phyloP scores from a whole-genome alignment of 2,113 vertebrate genomes.

The Microtus ochrogaster region DNA sequence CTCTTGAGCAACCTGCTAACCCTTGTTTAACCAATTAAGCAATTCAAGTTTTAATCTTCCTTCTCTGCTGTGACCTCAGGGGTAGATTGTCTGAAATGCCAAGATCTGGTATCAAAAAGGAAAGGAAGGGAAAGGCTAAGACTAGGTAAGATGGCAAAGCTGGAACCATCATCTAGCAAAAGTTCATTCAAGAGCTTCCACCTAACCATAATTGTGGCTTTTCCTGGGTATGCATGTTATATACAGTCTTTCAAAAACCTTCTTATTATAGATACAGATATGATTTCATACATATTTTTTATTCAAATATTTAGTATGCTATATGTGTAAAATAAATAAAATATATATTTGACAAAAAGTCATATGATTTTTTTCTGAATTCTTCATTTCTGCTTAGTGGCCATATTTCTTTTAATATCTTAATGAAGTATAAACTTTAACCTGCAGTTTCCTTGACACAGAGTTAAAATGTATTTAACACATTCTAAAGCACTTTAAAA shows the following conservation, averaged over 20 bases:
- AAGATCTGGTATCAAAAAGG: background rate
- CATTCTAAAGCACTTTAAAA: background rate
- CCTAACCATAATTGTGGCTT: background rate
- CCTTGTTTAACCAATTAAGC: rapidly evolving
- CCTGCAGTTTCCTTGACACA: background rate
- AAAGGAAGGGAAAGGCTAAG: background rate
- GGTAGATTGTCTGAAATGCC: background rate
- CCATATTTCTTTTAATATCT: background rate
- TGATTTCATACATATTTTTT: background rate
- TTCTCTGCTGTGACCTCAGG: background rate
- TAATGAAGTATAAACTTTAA: background rate
- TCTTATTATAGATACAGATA: background rate
- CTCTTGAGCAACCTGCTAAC: background rate
- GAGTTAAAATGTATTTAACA: background rate
- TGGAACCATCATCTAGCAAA: too few species aligned
- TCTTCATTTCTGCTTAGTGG: background rate
- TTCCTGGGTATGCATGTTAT: background rate
- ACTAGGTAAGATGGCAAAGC: rapidly evolving
- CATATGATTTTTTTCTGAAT: background rate
- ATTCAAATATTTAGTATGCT: background rate
- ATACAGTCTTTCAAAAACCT: background rate
- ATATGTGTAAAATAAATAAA: background rate
- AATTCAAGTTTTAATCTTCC: rapidly evolving
- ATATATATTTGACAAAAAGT: background rate
- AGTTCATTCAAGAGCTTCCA: rapidly evolving